Conservation (phyloP, 2,888 invertebrate genomes). For the Cordilura impudica region DNA sequence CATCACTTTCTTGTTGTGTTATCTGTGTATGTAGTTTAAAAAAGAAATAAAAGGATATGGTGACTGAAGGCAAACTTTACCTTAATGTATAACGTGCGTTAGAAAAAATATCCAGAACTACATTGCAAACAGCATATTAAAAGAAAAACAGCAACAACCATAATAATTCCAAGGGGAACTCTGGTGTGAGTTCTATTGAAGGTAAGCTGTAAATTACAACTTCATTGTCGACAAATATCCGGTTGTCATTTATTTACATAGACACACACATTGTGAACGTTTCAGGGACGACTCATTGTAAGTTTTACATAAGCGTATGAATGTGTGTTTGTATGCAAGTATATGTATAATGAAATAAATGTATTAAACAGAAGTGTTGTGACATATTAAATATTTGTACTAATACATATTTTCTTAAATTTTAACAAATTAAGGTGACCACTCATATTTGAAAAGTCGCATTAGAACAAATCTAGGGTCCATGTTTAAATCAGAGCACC, state of each 20-base stretch:
- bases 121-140: not conserved
- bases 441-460: no score
- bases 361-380: not conserved
- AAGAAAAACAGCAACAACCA: not conserved
- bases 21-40: not conserved
- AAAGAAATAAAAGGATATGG: slow-evolving; percentile 8
- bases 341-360: not conserved
- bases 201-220: slow-evolving; percentile 38
- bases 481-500: no score
- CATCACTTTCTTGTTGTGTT: not conserved
- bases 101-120: not conserved
- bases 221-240: slow-evolving; percentile 54
- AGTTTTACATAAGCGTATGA: no score
- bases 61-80: slow-evolving; percentile 17
- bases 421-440: not conserved
- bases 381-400: not conserved
- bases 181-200: not conserved
- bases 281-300: not conserved
- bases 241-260: slow-evolving; percentile 30
- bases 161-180: slow-evolving; percentile 18
- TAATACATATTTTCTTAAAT: not conserved
- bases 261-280: not conserved
- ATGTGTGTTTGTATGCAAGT: not conserved
- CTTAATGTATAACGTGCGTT: slow-evolving; percentile 40
- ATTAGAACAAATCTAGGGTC: no score